Base-by-base conservation (phyloP, 2,888 invertebrate species). In the Sphecodes monilicornis region DNA sequence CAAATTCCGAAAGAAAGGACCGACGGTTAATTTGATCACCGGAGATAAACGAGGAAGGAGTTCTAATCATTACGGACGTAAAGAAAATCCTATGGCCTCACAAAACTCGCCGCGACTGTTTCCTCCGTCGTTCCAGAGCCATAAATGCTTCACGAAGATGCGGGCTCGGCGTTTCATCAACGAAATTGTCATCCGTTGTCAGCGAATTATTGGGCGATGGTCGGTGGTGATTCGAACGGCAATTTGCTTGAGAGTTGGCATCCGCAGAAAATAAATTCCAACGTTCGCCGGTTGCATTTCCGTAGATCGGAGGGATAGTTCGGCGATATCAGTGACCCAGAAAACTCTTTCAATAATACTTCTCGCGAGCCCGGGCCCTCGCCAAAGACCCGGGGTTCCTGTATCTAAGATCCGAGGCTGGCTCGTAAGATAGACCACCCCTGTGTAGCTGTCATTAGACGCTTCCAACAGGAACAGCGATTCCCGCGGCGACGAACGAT, bases 401-500 rank as follows among this genome's bases (percentile, higher is more conserved):
- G 69, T 43, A 43, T 26, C 69, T 11, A 39, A 39, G 39, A 68
- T 68, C 68, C 26, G 41, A n/a, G 43, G 32, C 29, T 22, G 43
- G n/a, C 64, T 26, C 29, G 54, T 5, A n/a, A 13, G 39, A 73
- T 32, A 60, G 46, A 39, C 54, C 54, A 54, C n/a, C n/a, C 54
- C 1, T 32, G n/a, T 36, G 8, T 8, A 22, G 26, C 57, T 26
- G 68, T 39, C 68, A 68, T 68, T 68, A 68, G 68, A 68, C 68
- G 68, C n/a, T 68, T 39, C 39, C 68, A 41, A 22, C n/a, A 57
- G 54, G 69, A 76, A 68, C 39, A 39, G 3, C 32, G 13, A 50
- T 70, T 39, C 29, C 66, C 57, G 46, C 74, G 82, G 76, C 64
- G 29, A 39, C 18, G 36, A 22, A n/a, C 75, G 90, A 90, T 87